Percentiles rank a stretch among this genome's conserved stretches.
Conservation (phyloP, 1,140 invertebrate species). For the Brevipalpus yothersi region DNA sequence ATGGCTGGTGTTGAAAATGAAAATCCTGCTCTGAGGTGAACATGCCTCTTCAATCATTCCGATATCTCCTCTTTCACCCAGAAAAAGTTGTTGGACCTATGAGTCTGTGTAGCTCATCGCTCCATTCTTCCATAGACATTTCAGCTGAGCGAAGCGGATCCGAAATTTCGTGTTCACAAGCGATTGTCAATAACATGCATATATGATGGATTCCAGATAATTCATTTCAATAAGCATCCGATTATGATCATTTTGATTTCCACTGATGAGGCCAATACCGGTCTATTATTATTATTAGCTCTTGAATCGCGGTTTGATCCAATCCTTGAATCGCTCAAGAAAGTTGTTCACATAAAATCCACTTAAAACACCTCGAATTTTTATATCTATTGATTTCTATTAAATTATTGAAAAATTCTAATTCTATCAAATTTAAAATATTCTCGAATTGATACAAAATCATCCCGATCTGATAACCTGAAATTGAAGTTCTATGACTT, state of each 20-base stretch:
- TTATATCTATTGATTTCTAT: not conserved
- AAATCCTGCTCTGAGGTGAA: no score
- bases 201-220: conserved; percentile 10
- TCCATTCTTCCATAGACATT: no score
- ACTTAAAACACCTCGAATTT: not conserved
- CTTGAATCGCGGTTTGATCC: conserved; percentile 7
- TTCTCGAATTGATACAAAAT: not conserved
- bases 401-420: not conserved
- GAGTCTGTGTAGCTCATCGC: no score
- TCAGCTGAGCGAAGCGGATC: no score
- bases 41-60: no score
- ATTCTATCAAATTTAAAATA: not conserved
- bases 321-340: not conserved
- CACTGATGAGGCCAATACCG: conserved; percentile 3
- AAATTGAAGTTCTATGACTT: no score
- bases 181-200: no score
- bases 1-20: no score
- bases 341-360: not conserved
- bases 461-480: not conserved
- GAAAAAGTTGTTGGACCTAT: no score
- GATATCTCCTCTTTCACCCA: no score
- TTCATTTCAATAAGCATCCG: conserved; percentile 8
- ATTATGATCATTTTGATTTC: conserved; percentile 8
- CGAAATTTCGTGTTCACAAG: no score
- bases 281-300: conserved; percentile 5